Base-by-base conservation (phyloP, 1,140 invertebrate species). In the Cydia amplana region DNA sequence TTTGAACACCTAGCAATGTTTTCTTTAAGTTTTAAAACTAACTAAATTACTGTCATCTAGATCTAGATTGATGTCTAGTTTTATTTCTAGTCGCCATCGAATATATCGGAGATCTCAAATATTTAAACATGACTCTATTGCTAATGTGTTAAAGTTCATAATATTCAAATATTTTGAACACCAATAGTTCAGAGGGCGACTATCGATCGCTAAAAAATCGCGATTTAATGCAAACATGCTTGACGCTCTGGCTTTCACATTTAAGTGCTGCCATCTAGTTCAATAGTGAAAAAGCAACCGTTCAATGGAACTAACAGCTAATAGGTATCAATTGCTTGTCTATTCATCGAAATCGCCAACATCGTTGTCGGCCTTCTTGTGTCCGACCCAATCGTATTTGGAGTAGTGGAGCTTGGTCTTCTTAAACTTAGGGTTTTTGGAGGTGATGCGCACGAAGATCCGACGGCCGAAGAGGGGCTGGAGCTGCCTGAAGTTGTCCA, bases 381-480 rank as follows among this genome's bases (percentile, higher is more conserved):
- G 88, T 12, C 92, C 92, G 46, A 94, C 93, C 94, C 94, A 95
- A 83, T 94, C 94, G 93, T 94, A 95, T 84, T 95, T 94, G 80
- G 93, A 93, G 84, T 94, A 95, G 83, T 94, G 94, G 43, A 94
- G 86, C 77, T 94, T 94, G 77, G 93, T 93, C 74, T 94, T 91
- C 78, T 93, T 91, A 77, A 93, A 93, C 76, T 94, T 93, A 74
- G 93, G 91, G 51, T 94, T 94, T 82, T 94, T 94, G 18, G 93
- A 93, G 4, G 94, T 94, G 75, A 94, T 94, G 10, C 94, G 89
- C 23, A 94, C 93, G 79, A 95, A 96, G 46, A 95, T 90, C 72
- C 95, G 93, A 49, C 95, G 92, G n/a, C 94, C 94, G 78, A 95
- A 94, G n/a, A 95, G 85, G 1, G 94, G 93, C 85, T 96, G 95